Evolutionary conservation across 2,888 invertebrate genomes (phyloP).

Genomic region (Philaethria dido): DNA sequence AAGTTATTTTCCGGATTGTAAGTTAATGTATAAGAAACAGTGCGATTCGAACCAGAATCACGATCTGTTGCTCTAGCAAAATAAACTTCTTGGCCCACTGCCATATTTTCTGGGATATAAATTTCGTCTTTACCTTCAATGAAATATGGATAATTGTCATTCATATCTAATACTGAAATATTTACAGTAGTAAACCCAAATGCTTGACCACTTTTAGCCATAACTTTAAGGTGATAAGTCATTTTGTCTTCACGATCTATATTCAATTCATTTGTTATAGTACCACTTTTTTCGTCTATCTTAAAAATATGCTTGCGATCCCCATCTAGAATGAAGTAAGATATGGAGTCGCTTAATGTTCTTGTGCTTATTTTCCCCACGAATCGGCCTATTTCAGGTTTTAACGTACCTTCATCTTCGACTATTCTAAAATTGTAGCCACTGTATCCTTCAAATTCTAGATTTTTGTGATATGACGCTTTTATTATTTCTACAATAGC

Average conservation of each 20-base stretch:
- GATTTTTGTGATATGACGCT: constrained; percentile 87
- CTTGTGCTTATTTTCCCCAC: constrained; percentile 90
- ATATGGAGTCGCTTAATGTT: constrained; percentile 85
- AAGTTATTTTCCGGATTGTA: constrained; percentile 92
- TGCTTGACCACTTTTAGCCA: constrained; percentile 89
- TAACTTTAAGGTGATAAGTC: constrained; percentile 90
- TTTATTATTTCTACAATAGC: constrained; percentile 92
- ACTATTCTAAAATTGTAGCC: constrained; percentile 92
- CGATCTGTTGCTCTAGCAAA: constrained; percentile 93
- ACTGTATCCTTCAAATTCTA: constrained; percentile 90
- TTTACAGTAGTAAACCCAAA: constrained; percentile 92
- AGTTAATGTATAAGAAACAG: constrained; percentile 91
- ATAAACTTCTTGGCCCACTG: constrained; percentile 96
- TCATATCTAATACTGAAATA: constrained; percentile 92
- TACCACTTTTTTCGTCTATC: constrained; percentile 91
- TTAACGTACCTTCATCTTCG: constrained; percentile 90
- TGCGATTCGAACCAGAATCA: constrained; percentile 95
- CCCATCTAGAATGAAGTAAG: constrained; percentile 91
- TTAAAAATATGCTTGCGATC: constrained; percentile 90
- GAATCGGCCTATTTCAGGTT: constrained; percentile 86
- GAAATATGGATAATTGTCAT: constrained; percentile 95
- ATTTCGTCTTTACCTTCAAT: constrained; percentile 91
- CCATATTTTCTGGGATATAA: constrained; percentile 92
- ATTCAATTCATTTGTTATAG: constrained; percentile 89
- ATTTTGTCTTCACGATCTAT: constrained; percentile 93